Evolutionary conservation across 2,113 vertebrate species (phyloP), one percentile per base, ranked within the genome.

Genomic region (Nannobrachium achirus): DNA sequence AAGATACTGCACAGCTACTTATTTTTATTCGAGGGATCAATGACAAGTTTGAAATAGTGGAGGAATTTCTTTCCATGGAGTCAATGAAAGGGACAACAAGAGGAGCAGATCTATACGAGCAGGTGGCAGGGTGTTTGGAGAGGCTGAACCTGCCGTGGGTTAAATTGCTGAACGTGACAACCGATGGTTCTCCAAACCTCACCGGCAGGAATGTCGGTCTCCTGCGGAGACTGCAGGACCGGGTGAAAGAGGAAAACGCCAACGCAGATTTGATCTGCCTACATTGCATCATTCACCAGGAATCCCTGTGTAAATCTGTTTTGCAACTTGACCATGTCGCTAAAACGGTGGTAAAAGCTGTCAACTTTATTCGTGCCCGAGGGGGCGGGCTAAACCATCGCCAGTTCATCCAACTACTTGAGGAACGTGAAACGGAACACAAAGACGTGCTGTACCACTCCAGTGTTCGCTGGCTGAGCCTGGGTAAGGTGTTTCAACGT

Each of bases 151-250:
- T 81, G 33, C 75, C 60, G 11, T 78, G 71, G 73, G 63, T 75
- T 78, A 18, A 40, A 25, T 81, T 8, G 16, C 8, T n/a, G 38
- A 80, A 80, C 5, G 65, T 80, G 15, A 83, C 73, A 16, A 79
- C 67, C 0, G 69, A 81, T 83, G 81, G 76, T 69, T 81, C 66
- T 0, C 66, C 56, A 68, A 84, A 73, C 51, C 13, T 73, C 25
- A 70, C n/a, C n/a, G 57, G 69, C 18, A 68, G 77, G 61, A 70
- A 76, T 10, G 2, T 57, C 0, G 56, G 66, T 7, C 15, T 84
- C 60, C 75, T 84, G 4, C 71, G 64, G 57, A 78, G 62, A 71
- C 71, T 83, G 25, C 67, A 80, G 57, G 56, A 78, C 1, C 69
- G 13, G 1, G 72, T 81, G 60, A 80, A 52, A 73, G 70, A 68